These are phyloP conservation scores for Ascaphus truei DNA, from an alignment of 2,113 vertebrate species.

Conservation along the genomic window DNA sequence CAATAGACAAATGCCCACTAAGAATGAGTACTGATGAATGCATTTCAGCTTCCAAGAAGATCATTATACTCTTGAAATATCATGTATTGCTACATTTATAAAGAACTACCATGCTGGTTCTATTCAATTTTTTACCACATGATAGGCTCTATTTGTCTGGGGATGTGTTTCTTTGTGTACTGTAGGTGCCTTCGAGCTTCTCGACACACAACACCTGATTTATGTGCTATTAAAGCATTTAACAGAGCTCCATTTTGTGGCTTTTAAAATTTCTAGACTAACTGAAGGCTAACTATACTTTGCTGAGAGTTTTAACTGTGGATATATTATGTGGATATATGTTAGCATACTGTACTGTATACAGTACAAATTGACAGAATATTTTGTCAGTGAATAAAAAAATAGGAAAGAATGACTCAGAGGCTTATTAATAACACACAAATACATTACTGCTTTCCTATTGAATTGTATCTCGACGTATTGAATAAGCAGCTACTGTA, in stretches of 20 bases:
- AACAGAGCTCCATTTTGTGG: background rate
- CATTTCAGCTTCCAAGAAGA: background rate
- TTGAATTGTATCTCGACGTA: too few relatives aligned
- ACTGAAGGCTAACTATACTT: too few relatives aligned
- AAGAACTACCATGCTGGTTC: background rate
- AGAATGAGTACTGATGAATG: conserved; percentile 1
- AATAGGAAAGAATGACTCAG: too few relatives aligned
- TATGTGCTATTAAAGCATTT: background rate
- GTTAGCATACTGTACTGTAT: too few relatives aligned
- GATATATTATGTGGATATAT: too few relatives aligned
- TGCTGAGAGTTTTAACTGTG: too few relatives aligned
- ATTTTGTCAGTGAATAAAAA: too few relatives aligned
- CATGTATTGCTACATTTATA: background rate
- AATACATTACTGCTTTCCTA: too few relatives aligned
- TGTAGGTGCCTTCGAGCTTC: background rate
- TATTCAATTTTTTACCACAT: background rate
- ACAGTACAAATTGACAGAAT: too few relatives aligned
- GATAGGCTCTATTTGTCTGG: background rate
- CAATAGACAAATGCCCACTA: conserved; percentile 13
- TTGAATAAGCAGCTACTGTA: too few relatives aligned
- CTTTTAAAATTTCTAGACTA: too few relatives aligned
- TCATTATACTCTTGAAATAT: background rate
- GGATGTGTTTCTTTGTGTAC: background rate
- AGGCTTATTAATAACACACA: too few relatives aligned
- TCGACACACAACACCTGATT: background rate